Base-by-base conservation (phyloP, 2,113 vertebrate species). In the Halichoeres trimaculatus region DNA sequence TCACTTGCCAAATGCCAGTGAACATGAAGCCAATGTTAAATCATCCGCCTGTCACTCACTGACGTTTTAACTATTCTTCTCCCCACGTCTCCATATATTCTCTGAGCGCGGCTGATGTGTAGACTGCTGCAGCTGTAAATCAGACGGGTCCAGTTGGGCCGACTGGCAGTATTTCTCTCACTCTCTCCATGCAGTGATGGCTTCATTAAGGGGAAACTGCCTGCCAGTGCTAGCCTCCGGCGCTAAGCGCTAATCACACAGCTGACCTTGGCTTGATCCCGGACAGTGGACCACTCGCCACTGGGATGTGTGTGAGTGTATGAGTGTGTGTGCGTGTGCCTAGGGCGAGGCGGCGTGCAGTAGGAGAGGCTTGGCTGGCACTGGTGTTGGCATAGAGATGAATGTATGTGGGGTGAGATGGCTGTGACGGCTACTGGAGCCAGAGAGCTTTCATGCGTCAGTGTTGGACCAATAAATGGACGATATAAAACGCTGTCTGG, bases 261-360 rank as follows among this genome's bases (percentile, higher is more conserved):
- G 61, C 83, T 84, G 85, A 87, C 85, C 85, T 87, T 89, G 85
- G 77, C 71, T 81, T 81, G 69, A 83, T 83, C 82, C 78, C 26
- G 64, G 74, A 85, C 85, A 71, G 82, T 56, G 64, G 69, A 78
- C 82, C 69, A 47, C 53, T 68, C 19, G n/a, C 73, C 59, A 67
- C 51, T 63, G 65, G 51, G 35, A 30, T 74, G 20, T 75, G 57
- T 65, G 67, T 35, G 36, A 63, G 35, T 65, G 63, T 34, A 54
- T 36, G 11, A 14, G 12, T 73, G 36, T 53, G 62, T 13, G 38
- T 60, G 40, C 55, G 55, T 10, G 56, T 17, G 48, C 45, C 45
- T 48, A 17, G 45, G 45, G 45, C 45, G 19, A 48, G 45, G 19
- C 16, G 19, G n/a, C 24, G 64, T 56, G 34, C 35, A 22, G 10